A percentile compares a stretch with the other conserved stretches of the same genome.
Conservation (phyloP, 2,113 vertebrate genomes). For the Pachycephala philippinensis region DNA sequence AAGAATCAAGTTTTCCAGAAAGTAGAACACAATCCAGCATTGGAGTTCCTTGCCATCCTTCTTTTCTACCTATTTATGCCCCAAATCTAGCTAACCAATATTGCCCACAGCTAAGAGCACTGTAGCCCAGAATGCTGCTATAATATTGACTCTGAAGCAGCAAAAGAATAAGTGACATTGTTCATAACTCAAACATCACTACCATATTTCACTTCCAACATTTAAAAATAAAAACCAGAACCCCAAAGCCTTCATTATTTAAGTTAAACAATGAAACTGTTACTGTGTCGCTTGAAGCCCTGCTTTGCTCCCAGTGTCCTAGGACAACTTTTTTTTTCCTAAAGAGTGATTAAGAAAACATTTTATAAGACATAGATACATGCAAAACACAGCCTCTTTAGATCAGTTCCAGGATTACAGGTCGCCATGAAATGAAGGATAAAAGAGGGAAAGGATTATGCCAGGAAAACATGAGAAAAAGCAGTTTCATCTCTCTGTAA, state of each 20-base stretch:
- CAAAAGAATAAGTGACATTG: constrained; percentile 29
- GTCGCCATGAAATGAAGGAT: not conserved
- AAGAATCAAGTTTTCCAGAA: not conserved
- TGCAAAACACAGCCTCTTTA: not conserved
- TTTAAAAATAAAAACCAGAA: constrained; percentile 62
- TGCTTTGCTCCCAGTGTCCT: constrained; percentile 34
- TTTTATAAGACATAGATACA: constrained; percentile 52
- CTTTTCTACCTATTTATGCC: not conserved
- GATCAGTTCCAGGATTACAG: not conserved
- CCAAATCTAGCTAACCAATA: not conserved
- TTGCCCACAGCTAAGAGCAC: not conserved
- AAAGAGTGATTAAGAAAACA: constrained; percentile 14
- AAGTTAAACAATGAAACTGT: constrained; percentile 71
- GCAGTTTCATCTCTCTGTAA: not conserved
- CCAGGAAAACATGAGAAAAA: not conserved
- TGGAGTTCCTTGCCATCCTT: not conserved
- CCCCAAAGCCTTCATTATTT: constrained; percentile 60
- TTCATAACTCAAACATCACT: constrained; percentile 27
- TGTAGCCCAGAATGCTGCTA: not conserved
- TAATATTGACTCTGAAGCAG: constrained; percentile 54
- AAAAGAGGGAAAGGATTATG: not conserved
- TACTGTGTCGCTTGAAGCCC: constrained; percentile 28
- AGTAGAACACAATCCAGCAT: not conserved
- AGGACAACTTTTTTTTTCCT: constrained; percentile 27
- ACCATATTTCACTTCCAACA: constrained; percentile 32